Base-by-base conservation (phyloP, 2,113 vertebrate species). In the Neodon shergylaensis region DNA sequence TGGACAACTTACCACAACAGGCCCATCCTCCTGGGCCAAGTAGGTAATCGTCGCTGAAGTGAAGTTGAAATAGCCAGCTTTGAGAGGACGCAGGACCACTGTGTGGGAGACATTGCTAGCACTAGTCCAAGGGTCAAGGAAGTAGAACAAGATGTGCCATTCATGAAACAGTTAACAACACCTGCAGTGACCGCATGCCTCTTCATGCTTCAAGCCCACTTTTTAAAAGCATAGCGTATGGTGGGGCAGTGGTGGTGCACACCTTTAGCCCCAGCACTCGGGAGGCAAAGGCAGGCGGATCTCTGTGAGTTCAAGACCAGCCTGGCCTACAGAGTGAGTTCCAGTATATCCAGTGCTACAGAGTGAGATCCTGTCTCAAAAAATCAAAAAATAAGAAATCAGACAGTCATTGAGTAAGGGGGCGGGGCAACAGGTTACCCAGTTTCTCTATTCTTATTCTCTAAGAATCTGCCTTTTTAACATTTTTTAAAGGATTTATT, bases 31-130 rank as follows among this genome's bases (percentile, higher is more conserved):
- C 98, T 99, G 99, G 0, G 99, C 99, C 98, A 99, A 97, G 97
- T 99, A 99, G 0, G 99, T 99, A 96, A 99, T 98, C 0, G 99
- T 99, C 0, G 99, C 99, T 0, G 99, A 99, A 63, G 99, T 99
- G 97, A 99, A 99, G 98, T 99, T 99, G 94, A 99, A 99, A 97
- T 99, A 99, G 0, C 99, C 99, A 0, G 99, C 99, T 96, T 99
- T 99, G 79, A 99, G 98, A n/a, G 99, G 99, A 28, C 99, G 98
- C 96, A 99, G 82, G 73, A 99, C 99, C 73, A 99, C 99, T 0
- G 99, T 99, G 98, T 99, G 99, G 86, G 99, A 99, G 33, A 99
- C 99, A 0, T 99, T 99, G 95, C 99, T 99, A 0, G 99, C 99
- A 24, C 99, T 99, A 97, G 11, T 1, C 12, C 13, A 0, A 0